Conservation (phyloP, 2,888 invertebrate species). For the Megamerina dolium region DNA sequence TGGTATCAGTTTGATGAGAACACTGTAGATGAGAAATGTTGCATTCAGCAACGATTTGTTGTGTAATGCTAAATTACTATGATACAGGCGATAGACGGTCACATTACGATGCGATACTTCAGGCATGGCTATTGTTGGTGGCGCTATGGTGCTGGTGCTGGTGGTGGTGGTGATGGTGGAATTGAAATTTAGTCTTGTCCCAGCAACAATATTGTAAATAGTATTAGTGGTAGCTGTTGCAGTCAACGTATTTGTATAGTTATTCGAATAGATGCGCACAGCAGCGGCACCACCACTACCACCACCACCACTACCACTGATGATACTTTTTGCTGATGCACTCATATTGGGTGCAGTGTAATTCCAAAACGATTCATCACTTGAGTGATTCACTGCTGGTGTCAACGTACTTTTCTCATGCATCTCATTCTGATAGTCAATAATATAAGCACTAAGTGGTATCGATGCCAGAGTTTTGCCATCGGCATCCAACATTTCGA, state of each 20-base stretch:
- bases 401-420: conserved; percentile 9
- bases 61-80: conserved; percentile 57
- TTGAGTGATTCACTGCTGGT: background rate
- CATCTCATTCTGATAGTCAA: conserved; percentile 33
- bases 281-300: too few relatives aligned
- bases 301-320: conserved; percentile 3
- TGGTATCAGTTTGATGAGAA: conserved; percentile 86
- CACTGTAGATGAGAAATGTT: conserved; percentile 89
- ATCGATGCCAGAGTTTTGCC: conserved; percentile 33
- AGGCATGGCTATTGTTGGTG: conserved; percentile 1
- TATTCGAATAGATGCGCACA: too few relatives aligned
- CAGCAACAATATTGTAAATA: background rate
- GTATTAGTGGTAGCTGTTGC: background rate
- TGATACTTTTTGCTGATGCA: conserved; percentile 11
- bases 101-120: conserved; percentile 51
- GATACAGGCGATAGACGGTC: conserved; percentile 65
- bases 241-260: conserved; percentile 3
- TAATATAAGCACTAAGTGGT: conserved; percentile 32
- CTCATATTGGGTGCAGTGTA: conserved; percentile 2
- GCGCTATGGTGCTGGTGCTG: background rate
- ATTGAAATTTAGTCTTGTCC: too few relatives aligned
- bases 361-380: background rate
- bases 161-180: conserved; percentile 3
- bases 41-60: conserved; percentile 61
- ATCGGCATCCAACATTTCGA: conserved; percentile 48